Percentiles rank a stretch among this genome's conserved stretches.
Evolutionary conservation across 2,888 invertebrate species (phyloP).

Genomic region (Chydorus sphaericus): DNA sequence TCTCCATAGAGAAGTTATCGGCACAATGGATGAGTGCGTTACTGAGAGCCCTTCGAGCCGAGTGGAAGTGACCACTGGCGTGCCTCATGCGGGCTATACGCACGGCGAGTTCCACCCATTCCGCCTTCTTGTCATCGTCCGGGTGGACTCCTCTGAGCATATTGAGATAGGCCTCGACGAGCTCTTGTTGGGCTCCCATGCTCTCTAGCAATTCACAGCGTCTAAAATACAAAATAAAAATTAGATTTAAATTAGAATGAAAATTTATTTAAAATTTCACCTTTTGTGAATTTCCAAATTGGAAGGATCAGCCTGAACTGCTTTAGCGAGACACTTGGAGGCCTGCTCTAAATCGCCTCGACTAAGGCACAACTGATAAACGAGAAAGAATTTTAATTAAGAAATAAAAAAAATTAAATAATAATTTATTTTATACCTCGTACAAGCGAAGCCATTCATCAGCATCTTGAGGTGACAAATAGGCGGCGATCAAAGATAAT

Average conservation of each 20-base stretch:
- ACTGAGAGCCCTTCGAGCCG: neutral
- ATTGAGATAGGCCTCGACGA: neutral
- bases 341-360: constrained; percentile 3
- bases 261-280: neutral
- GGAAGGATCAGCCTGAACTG: constrained; percentile 6
- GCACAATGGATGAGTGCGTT: neutral
- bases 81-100: neutral
- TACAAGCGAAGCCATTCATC: constrained; percentile 79
- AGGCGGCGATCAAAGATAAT: constrained; percentile 69
- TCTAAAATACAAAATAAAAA: neutral
- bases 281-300: constrained; percentile 7
- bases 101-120: neutral
- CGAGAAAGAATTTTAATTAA: neutral
- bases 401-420: neutral
- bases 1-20: constrained; percentile 32
- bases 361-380: neutral
- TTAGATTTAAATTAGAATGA: neutral
- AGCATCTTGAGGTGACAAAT: constrained; percentile 60
- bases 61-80: neutral
- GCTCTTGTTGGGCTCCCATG: neutral
- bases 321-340: constrained; percentile 3
- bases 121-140: neutral
- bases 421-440: constrained; percentile 32
- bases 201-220: neutral
- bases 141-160: neutral